Evolutionary conservation across 2,888 invertebrate genomes (phyloP), one percentile per base, ranked within the genome.

Genomic region (Stratiomys singularior): DNA sequence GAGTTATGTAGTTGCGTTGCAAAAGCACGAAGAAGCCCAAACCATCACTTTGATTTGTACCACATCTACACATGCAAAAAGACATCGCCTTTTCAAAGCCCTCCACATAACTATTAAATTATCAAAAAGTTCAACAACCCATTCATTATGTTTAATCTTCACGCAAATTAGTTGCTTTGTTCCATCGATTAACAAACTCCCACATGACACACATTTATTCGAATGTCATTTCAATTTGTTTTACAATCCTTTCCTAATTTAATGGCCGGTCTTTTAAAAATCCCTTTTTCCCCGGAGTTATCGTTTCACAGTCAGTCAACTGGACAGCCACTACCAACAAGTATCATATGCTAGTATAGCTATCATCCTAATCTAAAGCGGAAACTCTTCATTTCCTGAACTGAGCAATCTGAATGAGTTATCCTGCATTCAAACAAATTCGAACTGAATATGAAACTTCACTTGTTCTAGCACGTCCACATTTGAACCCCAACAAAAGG

Each of bases 341-440:
- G 69, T 30, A 69, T 69, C 69, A 69, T 69, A 47, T 47, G 69
- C 18, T 69, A 5, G 15, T 47, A 69, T 47, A 25, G 15, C 37
- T 37, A 37, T 44, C 66, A 15, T 66, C 23, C 46, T 69, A 69
- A 69, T 69, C 69, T 69, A n/a, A 47, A 23, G 25, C 69, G 69
- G 69, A 69, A 69, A 69, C 69, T 69, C 69, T 69, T 69, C 69
- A 69, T 69, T 69, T 69, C 69, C 69, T 46, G 69, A 15, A 13
- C 11, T 30, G 69, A 46, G 30, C 69, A n/a, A 69, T 47, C 69
- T 47, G 66, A 69, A 28, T 4, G 69, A 18, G 21, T 47, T 1
- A 25, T 44, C 46, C 27, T 7, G 46, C 46, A 44, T 47, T 4
- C 9, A 15, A n/a, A 9, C 21, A 47, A 47, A 69, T 47, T 69